phyloP scores from a whole-genome alignment of 2,888 invertebrate species.

The Alsophila aescularia region DNA sequence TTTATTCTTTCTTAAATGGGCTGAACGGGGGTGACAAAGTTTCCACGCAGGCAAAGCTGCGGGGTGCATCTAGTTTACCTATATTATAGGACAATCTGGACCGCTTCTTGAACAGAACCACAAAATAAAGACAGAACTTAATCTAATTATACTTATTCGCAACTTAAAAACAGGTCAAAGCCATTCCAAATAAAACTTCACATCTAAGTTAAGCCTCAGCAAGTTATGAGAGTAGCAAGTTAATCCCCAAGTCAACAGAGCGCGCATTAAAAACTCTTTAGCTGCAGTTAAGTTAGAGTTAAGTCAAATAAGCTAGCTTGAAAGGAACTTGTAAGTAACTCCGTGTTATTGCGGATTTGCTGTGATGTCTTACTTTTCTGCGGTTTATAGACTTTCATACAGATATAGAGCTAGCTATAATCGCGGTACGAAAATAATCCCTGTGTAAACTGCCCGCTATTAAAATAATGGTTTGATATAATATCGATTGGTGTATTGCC shows the following conservation, averaged over 20 bases:
- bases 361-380: not conserved
- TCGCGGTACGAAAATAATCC: too few relatives aligned
- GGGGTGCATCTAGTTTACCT: too few relatives aligned
- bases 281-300: constrained; percentile 20
- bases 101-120: too few relatives aligned
- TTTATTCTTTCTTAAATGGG: too few relatives aligned
- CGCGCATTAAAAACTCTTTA: constrained; percentile 35
- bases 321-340: constrained; percentile 20
- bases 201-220: constrained; percentile 14
- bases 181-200: constrained; percentile 5
- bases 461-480: too few relatives aligned
- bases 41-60: too few relatives aligned
- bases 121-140: not conserved
- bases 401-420: not conserved
- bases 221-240: constrained; percentile 29
- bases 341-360: constrained; percentile 1
- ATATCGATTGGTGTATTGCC: too few relatives aligned
- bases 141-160: too few relatives aligned
- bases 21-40: too few relatives aligned
- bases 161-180: constrained; percentile 7
- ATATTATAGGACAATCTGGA: too few relatives aligned
- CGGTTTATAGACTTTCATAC: not conserved
- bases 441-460: too few relatives aligned
- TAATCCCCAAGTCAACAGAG: constrained; percentile 31
- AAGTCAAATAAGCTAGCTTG: constrained; percentile 25